These are phyloP conservation scores for Epizoanthus stellaris DNA, from an alignment of 92 coral and sea anemone species.

Conservation along the genomic window DNA sequence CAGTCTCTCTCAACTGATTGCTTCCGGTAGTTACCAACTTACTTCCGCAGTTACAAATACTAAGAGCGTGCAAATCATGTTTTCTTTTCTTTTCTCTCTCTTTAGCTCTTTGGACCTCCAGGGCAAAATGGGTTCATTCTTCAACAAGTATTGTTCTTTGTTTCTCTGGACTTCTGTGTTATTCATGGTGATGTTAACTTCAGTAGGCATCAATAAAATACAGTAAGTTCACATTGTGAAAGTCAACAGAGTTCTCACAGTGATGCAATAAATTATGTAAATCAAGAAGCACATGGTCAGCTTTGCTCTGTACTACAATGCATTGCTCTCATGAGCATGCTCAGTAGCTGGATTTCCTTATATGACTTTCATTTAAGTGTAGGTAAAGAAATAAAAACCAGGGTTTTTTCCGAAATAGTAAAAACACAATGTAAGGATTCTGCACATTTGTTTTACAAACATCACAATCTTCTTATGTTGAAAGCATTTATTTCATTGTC, in stretches of 20 bases:
- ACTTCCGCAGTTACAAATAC: too few relatives aligned
- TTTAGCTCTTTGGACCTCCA: conserved; percentile 38
- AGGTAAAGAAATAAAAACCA: too few relatives aligned
- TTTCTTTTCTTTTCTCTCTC: conserved; percentile 52
- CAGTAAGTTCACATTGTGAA: conserved; percentile 17
- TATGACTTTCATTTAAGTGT: conserved; percentile 2
- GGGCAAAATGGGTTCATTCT: conserved; percentile 21
- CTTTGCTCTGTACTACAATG: conserved; percentile 9
- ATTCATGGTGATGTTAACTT: too few relatives aligned
- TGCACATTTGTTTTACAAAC: too few relatives aligned
- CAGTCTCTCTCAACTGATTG: too few relatives aligned
- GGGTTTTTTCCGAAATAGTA: too few relatives aligned
- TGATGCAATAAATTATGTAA: background rate
- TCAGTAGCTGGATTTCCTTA: conserved; percentile 17
- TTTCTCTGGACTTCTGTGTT: conserved; percentile 55
- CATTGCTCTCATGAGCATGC: conserved; percentile 19
- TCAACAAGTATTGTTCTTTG: conserved; percentile 39
- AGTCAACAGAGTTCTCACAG: background rate
- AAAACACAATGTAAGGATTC: too few relatives aligned
- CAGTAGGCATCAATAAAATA: too few relatives aligned
- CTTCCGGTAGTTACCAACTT: too few relatives aligned
- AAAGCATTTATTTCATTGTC: background rate
- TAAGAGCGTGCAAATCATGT: too few relatives aligned
- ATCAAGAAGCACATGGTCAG: conserved; percentile 36
- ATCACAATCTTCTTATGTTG: too few relatives aligned